Conservation (phyloP, 1,140 invertebrate genomes). For the Varroa destructor region DNA sequence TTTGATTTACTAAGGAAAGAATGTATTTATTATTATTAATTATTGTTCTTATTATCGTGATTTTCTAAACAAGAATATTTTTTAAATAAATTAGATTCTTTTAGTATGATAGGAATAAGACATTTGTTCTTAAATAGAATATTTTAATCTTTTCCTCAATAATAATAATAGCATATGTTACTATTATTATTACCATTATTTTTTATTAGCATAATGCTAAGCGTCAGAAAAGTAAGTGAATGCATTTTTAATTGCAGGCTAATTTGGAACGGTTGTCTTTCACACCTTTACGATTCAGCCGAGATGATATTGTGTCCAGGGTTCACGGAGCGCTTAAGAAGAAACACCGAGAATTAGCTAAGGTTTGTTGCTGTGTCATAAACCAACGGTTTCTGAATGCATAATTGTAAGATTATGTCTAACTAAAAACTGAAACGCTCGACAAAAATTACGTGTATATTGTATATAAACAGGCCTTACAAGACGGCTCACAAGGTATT, state of each 20-base stretch:
- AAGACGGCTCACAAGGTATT: neutral
- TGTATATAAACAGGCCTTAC: neutral
- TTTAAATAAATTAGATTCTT: neutral
- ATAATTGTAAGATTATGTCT: no score
- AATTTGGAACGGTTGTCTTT: slow-evolving; percentile 11
- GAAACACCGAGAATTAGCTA: slow-evolving; percentile 11
- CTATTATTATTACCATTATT: neutral
- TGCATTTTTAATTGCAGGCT: neutral
- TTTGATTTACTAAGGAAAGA: no score
- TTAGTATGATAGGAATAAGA: neutral
- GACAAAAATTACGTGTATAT: neutral
- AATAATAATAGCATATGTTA: neutral
- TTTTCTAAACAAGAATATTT: neutral
- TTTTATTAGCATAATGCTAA: no score
- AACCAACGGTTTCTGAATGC: no score
- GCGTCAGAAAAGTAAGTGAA: no score
- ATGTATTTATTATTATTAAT: no score
- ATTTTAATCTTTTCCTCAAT: neutral
- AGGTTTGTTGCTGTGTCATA: neutral
- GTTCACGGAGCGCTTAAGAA: slow-evolving; percentile 10
- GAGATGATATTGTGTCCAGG: slow-evolving; percentile 14
- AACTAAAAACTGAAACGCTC: neutral
- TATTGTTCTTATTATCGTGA: neutral
- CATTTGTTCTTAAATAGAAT: neutral
- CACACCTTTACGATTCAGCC: neutral